phyloP scores from a whole-genome alignment of 2,888 invertebrate species.

The Melipona beecheii region DNA sequence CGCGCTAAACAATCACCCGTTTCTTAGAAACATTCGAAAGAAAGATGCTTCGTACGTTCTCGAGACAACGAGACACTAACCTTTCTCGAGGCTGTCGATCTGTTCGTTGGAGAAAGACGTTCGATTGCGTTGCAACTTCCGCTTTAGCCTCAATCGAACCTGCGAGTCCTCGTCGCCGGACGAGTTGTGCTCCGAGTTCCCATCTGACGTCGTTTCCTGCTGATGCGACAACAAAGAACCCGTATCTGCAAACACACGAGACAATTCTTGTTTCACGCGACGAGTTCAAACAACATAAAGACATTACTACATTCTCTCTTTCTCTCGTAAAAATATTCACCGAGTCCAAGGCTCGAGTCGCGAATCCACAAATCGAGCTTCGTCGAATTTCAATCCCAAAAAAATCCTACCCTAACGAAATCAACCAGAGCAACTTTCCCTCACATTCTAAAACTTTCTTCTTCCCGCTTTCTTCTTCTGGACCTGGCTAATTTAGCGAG shows the following conservation, averaged over 20 bases:
- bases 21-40: no score
- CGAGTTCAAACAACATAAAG: background rate
- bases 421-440: background rate
- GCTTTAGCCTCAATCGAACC: slow-evolving; percentile 95
- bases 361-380: no score
- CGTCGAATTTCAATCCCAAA: no score
- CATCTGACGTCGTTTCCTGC: slow-evolving; percentile 92
- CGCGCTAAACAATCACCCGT: no score
- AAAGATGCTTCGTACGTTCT: no score
- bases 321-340: no score
- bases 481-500: background rate
- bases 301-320: no score
- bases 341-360: no score
- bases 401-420: no score
- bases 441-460: background rate
- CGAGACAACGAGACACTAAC: slow-evolving; percentile 85
- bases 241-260: slow-evolving; percentile 75
- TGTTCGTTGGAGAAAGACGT: slow-evolving; percentile 99
- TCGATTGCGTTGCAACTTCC: slow-evolving; percentile 98
- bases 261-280: background rate
- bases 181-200: slow-evolving; percentile 95
- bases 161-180: slow-evolving; percentile 96
- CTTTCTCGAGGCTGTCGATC: slow-evolving; percentile 99
- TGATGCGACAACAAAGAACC: slow-evolving; percentile 83
- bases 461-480: no score